Percentiles rank a stretch among this genome's conserved stretches.
Conservation (phyloP, 1,140 invertebrate species). For the Drosophila albomicans region DNA sequence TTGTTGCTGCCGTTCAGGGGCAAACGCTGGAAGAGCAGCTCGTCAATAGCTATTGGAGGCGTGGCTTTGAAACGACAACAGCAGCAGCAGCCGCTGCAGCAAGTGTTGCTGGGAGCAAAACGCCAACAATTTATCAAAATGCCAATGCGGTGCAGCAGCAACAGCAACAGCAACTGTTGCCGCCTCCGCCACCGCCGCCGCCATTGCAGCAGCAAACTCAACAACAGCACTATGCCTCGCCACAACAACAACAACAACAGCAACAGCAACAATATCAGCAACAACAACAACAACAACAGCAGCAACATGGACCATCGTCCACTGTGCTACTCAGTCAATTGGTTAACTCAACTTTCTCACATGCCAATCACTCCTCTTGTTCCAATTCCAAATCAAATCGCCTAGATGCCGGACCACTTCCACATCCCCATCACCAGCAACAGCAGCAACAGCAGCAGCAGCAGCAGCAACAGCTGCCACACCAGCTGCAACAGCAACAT, state of each 20-base stretch:
- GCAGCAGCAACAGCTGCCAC: conserved; percentile 58
- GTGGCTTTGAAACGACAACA: conserved; percentile 87
- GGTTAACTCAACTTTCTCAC: conserved; percentile 84
- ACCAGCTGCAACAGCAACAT: conserved; percentile 45
- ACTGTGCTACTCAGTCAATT: conserved; percentile 83
- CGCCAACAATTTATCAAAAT: conserved; percentile 78
- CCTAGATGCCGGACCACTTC: conserved; percentile 58
- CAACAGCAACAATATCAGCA: conserved; percentile 87
- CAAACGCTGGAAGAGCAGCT: conserved; percentile 89
- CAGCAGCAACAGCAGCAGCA: conserved; percentile 42
- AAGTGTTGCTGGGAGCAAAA: conserved; percentile 62
- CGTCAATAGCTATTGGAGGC: conserved; percentile 90
- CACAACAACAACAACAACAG: conserved; percentile 86
- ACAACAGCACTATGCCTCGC: conserved; percentile 57
- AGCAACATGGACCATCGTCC: conserved; percentile 81
- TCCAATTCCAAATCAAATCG: conserved; percentile 63
- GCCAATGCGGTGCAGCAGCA: conserved; percentile 48
- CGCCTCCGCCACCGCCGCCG: conserved; percentile 53
- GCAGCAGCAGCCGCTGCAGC: conserved; percentile 64
- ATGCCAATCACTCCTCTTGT: conserved; percentile 64
- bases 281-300: conserved; percentile 81
- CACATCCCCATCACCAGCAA: conserved; percentile 52
- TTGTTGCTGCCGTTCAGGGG: not conserved
- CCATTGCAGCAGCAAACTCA: conserved; percentile 52
- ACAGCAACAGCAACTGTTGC: conserved; percentile 59